Base-by-base conservation (phyloP, 1,140 invertebrate species). In the Ectropis grisescens region DNA sequence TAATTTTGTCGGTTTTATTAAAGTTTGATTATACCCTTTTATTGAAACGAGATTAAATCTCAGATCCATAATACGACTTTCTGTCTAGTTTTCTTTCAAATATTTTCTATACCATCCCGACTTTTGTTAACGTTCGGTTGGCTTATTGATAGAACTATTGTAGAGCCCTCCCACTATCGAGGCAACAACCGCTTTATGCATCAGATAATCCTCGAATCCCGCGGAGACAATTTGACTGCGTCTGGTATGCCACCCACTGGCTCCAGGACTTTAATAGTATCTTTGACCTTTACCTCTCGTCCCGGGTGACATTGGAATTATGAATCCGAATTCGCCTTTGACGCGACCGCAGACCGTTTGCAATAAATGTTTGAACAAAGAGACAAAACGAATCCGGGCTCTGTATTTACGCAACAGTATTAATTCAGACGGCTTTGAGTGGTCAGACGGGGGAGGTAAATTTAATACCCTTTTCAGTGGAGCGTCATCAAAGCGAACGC, bases 401-500 rank as follows among this genome's bases (percentile, higher is more conserved):
- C 29, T 37, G 22, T 41, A 47, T 50, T 54, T 48, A 37, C 41
- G 37, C 43, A 37, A 41, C 33, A 45, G 43, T 61, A 64, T 65
- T 62, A 71, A 69, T 61, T 65, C 54, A 42, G 53, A 49, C 45
- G 50, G 54, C 52, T 64, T 60, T 39, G 56, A 67, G 52, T 47
- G 56, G 57, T 60, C 56, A 53, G 49, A 59, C 56, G 27, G 40
- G 51, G 62, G 66, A 66, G 56, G 58, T 62, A 69, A 64, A 62
- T 78, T 67, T 66, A 67, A 75, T 75, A 69, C 59, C 55, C 56
- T 58, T n/a, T 48, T 64, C 44, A 60, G 43, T 53, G 40, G 54
- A 49, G 48, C 46, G 52, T 50, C 56, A 70, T 71, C 69, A 78
- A 78, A 76, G 70, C 49, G 61, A 69, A 54, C 44, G 57, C 66